Evolutionary conservation across 2,797 vertebrate species (phyloP).

Genomic region (Microhierax caerulescens): DNA sequence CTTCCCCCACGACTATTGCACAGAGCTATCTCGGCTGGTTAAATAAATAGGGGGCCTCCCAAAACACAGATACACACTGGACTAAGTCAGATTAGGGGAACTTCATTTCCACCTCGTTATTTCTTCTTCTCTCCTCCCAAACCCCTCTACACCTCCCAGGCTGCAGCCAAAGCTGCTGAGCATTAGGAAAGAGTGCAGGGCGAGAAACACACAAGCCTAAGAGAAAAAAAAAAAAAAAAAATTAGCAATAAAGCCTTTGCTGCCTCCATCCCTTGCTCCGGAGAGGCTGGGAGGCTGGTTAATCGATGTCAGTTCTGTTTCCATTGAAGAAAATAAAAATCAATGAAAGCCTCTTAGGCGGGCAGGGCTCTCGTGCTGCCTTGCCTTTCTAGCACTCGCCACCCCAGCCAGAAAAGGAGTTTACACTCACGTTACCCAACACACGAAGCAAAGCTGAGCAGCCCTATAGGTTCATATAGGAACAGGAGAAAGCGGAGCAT

Average conservation of each 20-base stretch:
- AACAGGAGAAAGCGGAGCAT: background rate
- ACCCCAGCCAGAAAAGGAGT: background rate
- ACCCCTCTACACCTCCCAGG: background rate
- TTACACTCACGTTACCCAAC: background rate
- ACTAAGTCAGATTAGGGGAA: background rate
- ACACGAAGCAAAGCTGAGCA: background rate
- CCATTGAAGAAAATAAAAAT: constrained; percentile 72
- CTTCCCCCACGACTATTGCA: background rate
- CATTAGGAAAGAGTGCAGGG: background rate
- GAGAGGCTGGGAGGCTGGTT: constrained; percentile 10
- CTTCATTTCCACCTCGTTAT: background rate
- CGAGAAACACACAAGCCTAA: background rate
- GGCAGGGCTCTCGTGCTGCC: background rate
- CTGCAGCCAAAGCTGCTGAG: background rate
- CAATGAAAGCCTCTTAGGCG: constrained; percentile 66
- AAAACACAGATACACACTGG: background rate
- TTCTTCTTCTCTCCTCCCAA: background rate
- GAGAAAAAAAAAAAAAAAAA: background rate
- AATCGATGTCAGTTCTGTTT: constrained; percentile 64
- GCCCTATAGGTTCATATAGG: background rate
- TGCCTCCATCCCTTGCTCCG: background rate
- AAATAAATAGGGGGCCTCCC: background rate
- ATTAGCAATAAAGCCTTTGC: background rate
- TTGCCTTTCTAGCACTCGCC: background rate
- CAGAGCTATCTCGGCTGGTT: background rate